Evolutionary conservation across 2,888 invertebrate genomes (phyloP), one percentile per base, ranked within the genome.

Genomic region (Unio delphinus): DNA sequence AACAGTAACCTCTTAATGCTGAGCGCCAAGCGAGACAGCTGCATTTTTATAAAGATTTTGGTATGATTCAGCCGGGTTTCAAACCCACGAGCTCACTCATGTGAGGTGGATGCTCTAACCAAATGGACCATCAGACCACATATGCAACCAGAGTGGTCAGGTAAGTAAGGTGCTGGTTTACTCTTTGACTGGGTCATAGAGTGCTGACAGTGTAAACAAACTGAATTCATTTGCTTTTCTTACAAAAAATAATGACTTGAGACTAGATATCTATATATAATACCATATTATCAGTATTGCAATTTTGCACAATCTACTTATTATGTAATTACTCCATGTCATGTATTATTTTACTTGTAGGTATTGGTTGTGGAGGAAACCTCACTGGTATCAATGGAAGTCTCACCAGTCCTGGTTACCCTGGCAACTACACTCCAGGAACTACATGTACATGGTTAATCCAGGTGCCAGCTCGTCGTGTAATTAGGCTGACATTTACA

Each of bases 381-480:
- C 80, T 90, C 8, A 92, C 92, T 0, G 89, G 90, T 0, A 90
- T 92, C 3, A 93, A 95, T 85, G 97, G 97, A 3, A 93, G 93
- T 0, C 92, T 98, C 23, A 93, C 93, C 63, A 96, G 96, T 1
- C 97, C 97, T 0, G 96, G 96, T 67, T 89, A 94, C 67, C 97
- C 97, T 0, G 95, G 95, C 28, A 92, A 92, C 73, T 97, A 96
- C 90, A 96, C 96, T 0, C 92, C 93, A 0, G 94, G 94, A 86
- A 89, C 92, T 75, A 95, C 96, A 82, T 98, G 97, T 86, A 92
- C 91, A 72, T 98, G 97, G 97, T 91, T 90, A 65, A 91, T 97
- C 64, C 86, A 80, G 15, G 94, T 94, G 0, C 91, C 92, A 5
- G 90, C 91, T 0, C 93, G 93, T 17, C 95, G 95, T 89, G 92